A percentile compares a stretch with the other conserved stretches of the same genome.
Evolutionary conservation across 2,888 invertebrate species (phyloP).

Genomic region (Diarsia mendica): DNA sequence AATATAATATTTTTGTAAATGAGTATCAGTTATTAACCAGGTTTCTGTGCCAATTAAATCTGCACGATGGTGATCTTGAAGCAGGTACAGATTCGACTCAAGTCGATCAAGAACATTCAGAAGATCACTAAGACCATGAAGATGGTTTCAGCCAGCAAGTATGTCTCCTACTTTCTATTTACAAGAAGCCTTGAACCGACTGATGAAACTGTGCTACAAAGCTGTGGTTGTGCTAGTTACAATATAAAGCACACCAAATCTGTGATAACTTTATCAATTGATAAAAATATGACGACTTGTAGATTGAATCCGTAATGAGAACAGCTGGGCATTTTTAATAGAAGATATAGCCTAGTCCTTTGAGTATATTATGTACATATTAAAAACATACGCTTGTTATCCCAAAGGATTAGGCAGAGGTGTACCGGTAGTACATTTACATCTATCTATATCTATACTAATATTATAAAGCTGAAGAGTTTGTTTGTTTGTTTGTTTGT

Average conservation of each 20-base stretch:
- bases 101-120: conserved; percentile 95
- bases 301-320: too few relatives aligned
- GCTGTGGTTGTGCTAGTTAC: not conserved
- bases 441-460: too few relatives aligned
- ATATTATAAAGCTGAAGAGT: too few relatives aligned
- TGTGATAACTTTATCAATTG: not conserved
- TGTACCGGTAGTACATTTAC: not conserved
- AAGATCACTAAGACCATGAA: conserved; percentile 97
- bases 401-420: not conserved
- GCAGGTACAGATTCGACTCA: conserved; percentile 93
- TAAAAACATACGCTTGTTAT: not conserved
- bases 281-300: not conserved
- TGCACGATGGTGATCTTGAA: conserved; percentile 92
- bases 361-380: not conserved
- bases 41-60: conserved; percentile 6
- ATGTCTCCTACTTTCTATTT: conserved; percentile 64
- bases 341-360: not conserved
- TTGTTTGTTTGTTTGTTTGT: too few relatives aligned
- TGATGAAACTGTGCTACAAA: not conserved
- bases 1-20: conserved; percentile 12
- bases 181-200: not conserved
- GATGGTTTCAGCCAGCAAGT: conserved; percentile 93
- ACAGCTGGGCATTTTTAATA: not conserved
- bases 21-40: not conserved
- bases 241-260: not conserved